Evolutionary conservation across 1,140 invertebrate species (phyloP).

Genomic region (Argopecten irradians): DNA sequence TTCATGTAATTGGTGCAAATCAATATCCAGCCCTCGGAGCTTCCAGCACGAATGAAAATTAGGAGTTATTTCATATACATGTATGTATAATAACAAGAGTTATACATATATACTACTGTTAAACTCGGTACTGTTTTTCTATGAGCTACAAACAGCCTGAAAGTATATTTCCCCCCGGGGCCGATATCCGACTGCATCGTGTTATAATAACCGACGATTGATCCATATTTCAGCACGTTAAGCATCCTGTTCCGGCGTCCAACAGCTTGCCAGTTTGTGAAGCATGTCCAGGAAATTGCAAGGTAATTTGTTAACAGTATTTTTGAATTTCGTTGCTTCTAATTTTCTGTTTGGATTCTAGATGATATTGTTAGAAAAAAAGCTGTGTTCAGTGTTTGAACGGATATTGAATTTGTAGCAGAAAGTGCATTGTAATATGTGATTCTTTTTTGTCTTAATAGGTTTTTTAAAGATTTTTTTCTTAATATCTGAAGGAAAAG

Average conservation of each 20-base stretch:
- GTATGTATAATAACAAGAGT: neutral
- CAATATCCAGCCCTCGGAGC: neutral
- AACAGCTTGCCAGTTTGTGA: neutral
- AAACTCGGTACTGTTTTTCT: neutral
- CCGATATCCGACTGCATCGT: neutral
- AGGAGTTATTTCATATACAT: conserved; percentile 5
- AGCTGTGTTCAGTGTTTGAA: neutral
- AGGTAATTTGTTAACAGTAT: neutral
- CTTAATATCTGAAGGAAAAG: neutral
- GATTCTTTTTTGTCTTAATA: neutral
- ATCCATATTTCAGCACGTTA: neutral
- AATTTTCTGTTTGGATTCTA: neutral
- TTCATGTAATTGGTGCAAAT: neutral
- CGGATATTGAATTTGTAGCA: neutral
- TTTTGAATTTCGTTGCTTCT: neutral
- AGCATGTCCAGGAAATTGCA: neutral
- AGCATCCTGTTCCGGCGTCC: neutral
- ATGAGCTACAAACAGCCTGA: neutral
- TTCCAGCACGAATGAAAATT: neutral
- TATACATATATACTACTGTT: too few relatives aligned
- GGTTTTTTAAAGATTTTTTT: neutral
- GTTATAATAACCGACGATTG: conserved; percentile 1
- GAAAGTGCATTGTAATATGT: neutral
- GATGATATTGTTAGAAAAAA: neutral
- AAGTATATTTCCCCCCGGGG: neutral